phyloP scores from a whole-genome alignment of 2,888 invertebrate genomes.

The Acronicta alni region DNA sequence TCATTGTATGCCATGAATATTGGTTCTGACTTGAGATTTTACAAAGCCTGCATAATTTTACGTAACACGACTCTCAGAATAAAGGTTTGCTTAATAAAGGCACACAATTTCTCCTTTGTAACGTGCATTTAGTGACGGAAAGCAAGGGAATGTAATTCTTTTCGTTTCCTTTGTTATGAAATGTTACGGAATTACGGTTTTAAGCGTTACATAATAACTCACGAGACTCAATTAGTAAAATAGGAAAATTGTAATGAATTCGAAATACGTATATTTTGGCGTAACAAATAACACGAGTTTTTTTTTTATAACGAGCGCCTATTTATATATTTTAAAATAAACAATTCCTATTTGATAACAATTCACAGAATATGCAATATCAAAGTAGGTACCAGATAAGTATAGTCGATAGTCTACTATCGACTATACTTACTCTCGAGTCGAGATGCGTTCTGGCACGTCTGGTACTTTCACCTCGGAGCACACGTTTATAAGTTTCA shows the following conservation, averaged over 20 bases:
- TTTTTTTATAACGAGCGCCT: too few species aligned
- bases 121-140: constrained; percentile 34
- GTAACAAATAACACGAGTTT: too few species aligned
- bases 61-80: constrained; percentile 20
- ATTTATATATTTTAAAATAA: too few species aligned
- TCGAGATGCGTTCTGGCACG: too few species aligned
- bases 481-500: constrained; percentile 30
- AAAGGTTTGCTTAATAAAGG: constrained; percentile 30
- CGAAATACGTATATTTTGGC: neutral
- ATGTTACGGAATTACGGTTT: neutral
- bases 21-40: constrained; percentile 48
- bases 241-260: neutral
- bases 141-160: constrained; percentile 23
- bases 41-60: constrained; percentile 38
- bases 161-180: constrained; percentile 11
- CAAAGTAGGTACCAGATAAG: constrained; percentile 10
- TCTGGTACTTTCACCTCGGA: constrained; percentile 5
- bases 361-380: too few species aligned
- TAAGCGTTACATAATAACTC: constrained; percentile 9
- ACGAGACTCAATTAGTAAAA: constrained; percentile 2
- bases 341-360: too few species aligned
- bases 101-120: constrained; percentile 29
- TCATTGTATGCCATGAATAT: constrained; percentile 46
- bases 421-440: too few species aligned
- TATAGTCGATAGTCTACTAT: constrained; percentile 1